Evolutionary conservation across 2,797 vertebrate species (phyloP).

Genomic region (Sebastes vulpes): DNA sequence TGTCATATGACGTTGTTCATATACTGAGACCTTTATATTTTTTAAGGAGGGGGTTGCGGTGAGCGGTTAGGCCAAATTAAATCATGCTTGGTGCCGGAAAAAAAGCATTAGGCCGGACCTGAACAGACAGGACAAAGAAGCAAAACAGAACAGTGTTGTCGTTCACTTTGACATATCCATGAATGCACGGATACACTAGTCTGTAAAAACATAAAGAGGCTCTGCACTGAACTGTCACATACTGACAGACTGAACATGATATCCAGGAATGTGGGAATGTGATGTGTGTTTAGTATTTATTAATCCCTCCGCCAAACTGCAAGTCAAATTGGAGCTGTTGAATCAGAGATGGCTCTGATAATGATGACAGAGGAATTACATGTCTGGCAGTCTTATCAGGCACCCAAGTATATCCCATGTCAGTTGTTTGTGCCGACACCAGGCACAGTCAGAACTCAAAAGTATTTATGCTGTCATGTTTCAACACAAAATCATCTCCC

Average conservation of each 20-base stretch:
- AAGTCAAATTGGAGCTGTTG: conserved; percentile 55
- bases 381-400: conserved; percentile 59
- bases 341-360: conserved; percentile 53
- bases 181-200: conserved; percentile 14
- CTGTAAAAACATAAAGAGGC: conserved; percentile 8
- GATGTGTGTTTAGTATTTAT: conserved; percentile 59
- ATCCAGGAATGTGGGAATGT: conserved; percentile 34
- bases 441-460: conserved; percentile 63
- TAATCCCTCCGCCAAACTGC: conserved; percentile 45
- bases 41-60: background rate
- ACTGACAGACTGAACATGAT: conserved; percentile 27
- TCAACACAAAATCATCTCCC: conserved; percentile 62
- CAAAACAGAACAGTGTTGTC: background rate
- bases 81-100: background rate
- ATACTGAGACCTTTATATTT: background rate
- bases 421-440: conserved; percentile 59
- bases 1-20: background rate
- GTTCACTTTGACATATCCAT: conserved; percentile 1
- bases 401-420: conserved; percentile 68
- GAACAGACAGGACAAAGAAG: background rate
- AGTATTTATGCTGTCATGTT: conserved; percentile 80
- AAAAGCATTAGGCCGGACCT: background rate
- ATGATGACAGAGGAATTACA: conserved; percentile 69
- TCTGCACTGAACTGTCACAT: conserved; percentile 20
- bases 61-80: background rate